These are phyloP conservation scores for Bujurquina vittata DNA, from an alignment of 2,113 vertebrate species.

Conservation along the genomic window DNA sequence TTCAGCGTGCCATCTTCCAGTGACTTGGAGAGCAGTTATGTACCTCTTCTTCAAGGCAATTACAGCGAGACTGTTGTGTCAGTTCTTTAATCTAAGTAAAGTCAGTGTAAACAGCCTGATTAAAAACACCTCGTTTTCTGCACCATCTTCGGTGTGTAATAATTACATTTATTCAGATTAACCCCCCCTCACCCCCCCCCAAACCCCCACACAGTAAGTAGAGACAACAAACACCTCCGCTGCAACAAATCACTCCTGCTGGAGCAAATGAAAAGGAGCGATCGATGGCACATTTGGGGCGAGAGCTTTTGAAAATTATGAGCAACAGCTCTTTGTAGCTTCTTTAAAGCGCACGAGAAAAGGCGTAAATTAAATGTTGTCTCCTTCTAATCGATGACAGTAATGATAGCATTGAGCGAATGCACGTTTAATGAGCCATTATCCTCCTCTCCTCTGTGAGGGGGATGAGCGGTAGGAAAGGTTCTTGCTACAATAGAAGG, in stretches of 20 bases:
- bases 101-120: conserved; percentile 48
- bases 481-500: background rate
- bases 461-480: background rate
- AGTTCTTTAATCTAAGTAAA: conserved; percentile 32
- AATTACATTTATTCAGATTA: conserved; percentile 31
- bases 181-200: no score
- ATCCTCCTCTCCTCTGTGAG: background rate
- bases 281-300: background rate
- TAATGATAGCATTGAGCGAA: background rate
- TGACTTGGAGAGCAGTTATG: background rate
- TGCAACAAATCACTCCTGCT: background rate
- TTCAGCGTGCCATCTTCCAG: background rate
- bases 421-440: background rate
- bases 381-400: conserved; percentile 23
- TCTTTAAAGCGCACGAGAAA: background rate
- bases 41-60: conserved; percentile 39
- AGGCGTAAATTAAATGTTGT: conserved; percentile 8
- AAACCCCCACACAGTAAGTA: no score
- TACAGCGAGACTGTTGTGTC: conserved; percentile 34
- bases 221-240: background rate
- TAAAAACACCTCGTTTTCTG: conserved; percentile 32
- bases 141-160: background rate
- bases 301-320: background rate
- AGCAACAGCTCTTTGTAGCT: background rate
- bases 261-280: background rate